A percentile compares a stretch with the other conserved stretches of the same genome.
These are phyloP conservation scores for Drosophila pseudoobscura DNA, from an alignment of 1,140 invertebrate genomes.

Conservation along the genomic window DNA sequence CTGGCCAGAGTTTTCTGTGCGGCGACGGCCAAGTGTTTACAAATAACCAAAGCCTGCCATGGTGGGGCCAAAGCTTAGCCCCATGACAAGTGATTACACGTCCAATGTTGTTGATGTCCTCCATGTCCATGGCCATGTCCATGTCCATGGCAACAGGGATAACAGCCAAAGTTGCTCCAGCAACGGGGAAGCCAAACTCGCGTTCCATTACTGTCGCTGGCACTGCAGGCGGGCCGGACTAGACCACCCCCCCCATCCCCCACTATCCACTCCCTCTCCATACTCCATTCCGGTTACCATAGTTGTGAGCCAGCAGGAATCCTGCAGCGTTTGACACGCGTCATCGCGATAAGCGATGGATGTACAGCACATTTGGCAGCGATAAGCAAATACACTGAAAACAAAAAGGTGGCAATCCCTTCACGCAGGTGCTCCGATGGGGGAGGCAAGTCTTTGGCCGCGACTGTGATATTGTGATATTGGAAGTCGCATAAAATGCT, in stretches of 20 bases:
- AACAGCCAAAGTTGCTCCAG: slow-evolving; percentile 13
- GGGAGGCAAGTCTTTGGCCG: too few species aligned
- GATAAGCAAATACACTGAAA: too few species aligned
- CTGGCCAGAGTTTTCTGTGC: slow-evolving; percentile 12
- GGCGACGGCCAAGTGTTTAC: slow-evolving; percentile 65
- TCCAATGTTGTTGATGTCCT: slow-evolving; percentile 40
- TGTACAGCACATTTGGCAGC: slow-evolving; percentile 1
- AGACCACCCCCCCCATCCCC: background rate
- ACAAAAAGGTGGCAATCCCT: too few species aligned
- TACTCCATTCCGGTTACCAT: slow-evolving; percentile 1
- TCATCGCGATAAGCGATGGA: slow-evolving; percentile 43
- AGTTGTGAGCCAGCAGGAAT: background rate
- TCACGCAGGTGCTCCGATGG: too few species aligned
- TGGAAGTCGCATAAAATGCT: too few species aligned
- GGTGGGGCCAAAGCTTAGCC: slow-evolving; percentile 53
- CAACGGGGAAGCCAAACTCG: slow-evolving; percentile 18
- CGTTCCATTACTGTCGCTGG: slow-evolving; percentile 17
- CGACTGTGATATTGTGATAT: too few species aligned
- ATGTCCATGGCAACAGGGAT: slow-evolving; percentile 16
- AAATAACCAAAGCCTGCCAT: slow-evolving; percentile 53
- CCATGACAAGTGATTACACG: slow-evolving; percentile 74
- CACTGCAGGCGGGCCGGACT: background rate
- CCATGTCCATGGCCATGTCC: background rate
- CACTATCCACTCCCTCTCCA: too few species aligned
- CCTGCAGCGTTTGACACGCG: slow-evolving; percentile 6